phyloP scores from a whole-genome alignment of 2,797 vertebrate genomes.

The Coccyzus lansbergi region DNA sequence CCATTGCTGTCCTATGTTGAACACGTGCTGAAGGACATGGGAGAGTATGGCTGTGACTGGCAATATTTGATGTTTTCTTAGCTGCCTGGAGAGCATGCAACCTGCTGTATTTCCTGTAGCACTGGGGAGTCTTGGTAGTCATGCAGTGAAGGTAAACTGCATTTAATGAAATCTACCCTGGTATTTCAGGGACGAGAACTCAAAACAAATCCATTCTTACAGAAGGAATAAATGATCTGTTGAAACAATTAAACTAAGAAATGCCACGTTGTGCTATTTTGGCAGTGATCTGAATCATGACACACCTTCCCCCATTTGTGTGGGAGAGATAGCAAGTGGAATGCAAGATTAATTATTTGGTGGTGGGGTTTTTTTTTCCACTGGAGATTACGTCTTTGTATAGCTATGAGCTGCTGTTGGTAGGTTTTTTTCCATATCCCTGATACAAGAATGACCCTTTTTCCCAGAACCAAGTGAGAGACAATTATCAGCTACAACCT shows the following conservation, averaged over 20 bases:
- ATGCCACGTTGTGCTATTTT: conserved; percentile 2
- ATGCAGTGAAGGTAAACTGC: not conserved
- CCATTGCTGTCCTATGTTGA: not conserved
- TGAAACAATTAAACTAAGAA: conserved; percentile 43
- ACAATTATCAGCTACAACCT: not conserved
- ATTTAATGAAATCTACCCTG: not conserved
- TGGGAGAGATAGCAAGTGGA: conserved; percentile 52
- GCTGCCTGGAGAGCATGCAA: not conserved
- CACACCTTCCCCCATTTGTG: conserved; percentile 51
- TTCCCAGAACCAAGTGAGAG: not conserved
- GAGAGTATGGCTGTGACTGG: not conserved
- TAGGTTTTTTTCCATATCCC: not conserved
- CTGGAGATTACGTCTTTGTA: conserved; percentile 8
- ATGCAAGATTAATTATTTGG: conserved; percentile 48
- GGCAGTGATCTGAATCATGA: conserved; percentile 43
- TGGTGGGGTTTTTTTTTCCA: not conserved
- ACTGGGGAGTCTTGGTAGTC: not conserved
- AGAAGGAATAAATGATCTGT: conserved; percentile 5
- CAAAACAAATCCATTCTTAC: not conserved
- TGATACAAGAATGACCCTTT: not conserved
- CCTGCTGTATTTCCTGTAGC: not conserved
- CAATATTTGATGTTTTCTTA: not conserved
- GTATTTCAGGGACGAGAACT: conserved; percentile 15
- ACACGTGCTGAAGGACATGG: fast-evolving
- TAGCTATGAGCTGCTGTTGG: conserved; percentile 8